Conservation (phyloP, 2,888 invertebrate species). For the Himalopsyche kuldschensis region DNA sequence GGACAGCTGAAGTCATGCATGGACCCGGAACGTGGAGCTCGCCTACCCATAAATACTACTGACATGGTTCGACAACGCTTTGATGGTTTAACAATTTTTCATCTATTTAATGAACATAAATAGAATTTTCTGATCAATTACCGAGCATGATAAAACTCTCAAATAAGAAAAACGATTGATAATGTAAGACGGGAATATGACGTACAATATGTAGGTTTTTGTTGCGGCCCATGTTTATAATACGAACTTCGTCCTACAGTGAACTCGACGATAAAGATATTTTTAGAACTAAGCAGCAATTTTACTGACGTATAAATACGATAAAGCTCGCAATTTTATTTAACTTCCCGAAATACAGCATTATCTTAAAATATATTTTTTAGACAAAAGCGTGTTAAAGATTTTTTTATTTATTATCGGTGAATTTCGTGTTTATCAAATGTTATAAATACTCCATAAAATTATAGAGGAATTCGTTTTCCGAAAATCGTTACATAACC, state of each 20-base stretch:
- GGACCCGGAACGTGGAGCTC: no score
- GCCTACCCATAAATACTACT: no score
- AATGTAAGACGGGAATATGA: not conserved
- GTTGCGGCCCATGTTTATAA: not conserved
- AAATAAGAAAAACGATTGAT: not conserved
- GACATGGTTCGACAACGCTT: no score
- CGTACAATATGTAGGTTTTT: not conserved
- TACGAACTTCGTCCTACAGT: not conserved
- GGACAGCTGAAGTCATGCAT: no score
- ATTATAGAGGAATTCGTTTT: not conserved
- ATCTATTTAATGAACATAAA: no score
- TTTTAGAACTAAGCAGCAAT: not conserved
- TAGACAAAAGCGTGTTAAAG: not conserved
- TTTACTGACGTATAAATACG: not conserved
- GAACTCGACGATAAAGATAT: not conserved
- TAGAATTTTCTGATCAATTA: no score
- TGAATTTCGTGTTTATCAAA: not conserved
- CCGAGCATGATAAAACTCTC: not conserved
- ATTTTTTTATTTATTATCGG: not conserved
- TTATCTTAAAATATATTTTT: not conserved
- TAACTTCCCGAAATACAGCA: not conserved
- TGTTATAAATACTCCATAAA: not conserved
- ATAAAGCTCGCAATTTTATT: not conserved
- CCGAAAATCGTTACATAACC: no score
- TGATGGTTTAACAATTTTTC: no score